These are phyloP conservation scores for Calypte anna DNA, from an alignment of 2,113 vertebrate genomes.

Conservation along the genomic window DNA sequence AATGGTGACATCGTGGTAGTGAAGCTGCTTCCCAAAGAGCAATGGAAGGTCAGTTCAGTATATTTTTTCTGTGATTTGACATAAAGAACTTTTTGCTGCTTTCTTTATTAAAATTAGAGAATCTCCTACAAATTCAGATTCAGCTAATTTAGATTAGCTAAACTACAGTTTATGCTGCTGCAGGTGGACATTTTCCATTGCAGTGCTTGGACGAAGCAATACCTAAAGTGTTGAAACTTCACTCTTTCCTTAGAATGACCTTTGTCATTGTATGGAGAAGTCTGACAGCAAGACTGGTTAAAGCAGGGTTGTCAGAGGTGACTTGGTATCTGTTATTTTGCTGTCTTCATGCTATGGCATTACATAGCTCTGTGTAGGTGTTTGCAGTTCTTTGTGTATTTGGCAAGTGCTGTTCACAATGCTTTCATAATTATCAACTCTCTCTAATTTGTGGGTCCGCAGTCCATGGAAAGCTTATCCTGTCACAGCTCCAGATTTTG, in stretches of 20 bases:
- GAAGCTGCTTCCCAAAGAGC: constrained; percentile 87
- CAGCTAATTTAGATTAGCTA: not conserved
- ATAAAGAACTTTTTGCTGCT: not conserved
- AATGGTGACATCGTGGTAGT: constrained; percentile 94
- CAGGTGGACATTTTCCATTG: not conserved
- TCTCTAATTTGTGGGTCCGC: not conserved
- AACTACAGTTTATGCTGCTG: not conserved
- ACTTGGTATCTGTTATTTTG: not conserved
- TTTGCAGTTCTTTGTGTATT: not conserved
- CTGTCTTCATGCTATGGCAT: not conserved
- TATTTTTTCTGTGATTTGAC: not conserved
- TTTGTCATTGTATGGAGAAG: not conserved
- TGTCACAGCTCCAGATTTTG: constrained; percentile 28
- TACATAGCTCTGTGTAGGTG: not conserved
- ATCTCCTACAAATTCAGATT: not conserved
- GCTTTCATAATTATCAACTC: not conserved
- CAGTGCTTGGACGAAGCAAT: not conserved
- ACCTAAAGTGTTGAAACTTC: not conserved
- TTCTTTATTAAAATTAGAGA: not conserved
- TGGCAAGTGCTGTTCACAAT: not conserved
- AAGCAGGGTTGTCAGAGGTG: not conserved
- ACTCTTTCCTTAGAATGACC: not conserved
- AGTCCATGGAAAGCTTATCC: not conserved
- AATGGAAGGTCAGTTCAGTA: constrained; percentile 90
- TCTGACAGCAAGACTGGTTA: not conserved